These are phyloP conservation scores for Ardeotis arabs DNA, from an alignment of 2,113 vertebrate genomes.

Conservation along the genomic window DNA sequence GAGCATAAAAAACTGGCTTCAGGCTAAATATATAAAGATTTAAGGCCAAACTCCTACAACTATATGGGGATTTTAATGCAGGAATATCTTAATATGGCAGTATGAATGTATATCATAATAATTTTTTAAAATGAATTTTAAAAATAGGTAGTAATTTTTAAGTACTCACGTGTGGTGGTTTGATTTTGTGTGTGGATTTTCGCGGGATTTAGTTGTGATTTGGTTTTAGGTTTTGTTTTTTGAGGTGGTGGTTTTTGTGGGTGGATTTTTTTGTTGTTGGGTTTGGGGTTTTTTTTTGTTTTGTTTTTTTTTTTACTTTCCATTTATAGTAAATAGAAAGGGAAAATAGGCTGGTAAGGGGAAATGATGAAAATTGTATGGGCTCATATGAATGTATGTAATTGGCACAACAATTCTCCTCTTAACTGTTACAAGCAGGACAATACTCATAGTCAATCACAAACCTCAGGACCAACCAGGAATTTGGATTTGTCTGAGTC, in stretches of 20 bases:
- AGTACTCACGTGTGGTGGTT: rapidly evolving
- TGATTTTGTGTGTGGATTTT: background rate
- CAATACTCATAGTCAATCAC: background rate
- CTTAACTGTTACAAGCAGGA: background rate
- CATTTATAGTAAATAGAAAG: background rate
- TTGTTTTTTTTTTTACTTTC: background rate
- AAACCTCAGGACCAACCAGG: background rate
- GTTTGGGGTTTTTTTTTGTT: background rate
- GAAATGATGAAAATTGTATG: background rate
- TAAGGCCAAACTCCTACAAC: background rate
- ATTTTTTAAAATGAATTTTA: background rate
- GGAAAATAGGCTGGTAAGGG: background rate
- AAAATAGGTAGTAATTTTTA: background rate
- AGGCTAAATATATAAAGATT: background rate
- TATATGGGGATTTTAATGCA: background rate
- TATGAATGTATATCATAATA: background rate
- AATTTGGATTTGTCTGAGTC: background rate
- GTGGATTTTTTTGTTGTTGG: too few relatives aligned
- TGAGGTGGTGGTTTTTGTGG: background rate
- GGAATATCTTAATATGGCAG: background rate
- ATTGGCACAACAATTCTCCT: background rate
- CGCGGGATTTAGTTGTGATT: background rate
- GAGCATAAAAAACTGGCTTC: background rate
- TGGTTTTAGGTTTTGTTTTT: background rate
- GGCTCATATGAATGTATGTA: background rate